Conservation (phyloP, 2,113 vertebrate species). For the Orycteropus afer region DNA sequence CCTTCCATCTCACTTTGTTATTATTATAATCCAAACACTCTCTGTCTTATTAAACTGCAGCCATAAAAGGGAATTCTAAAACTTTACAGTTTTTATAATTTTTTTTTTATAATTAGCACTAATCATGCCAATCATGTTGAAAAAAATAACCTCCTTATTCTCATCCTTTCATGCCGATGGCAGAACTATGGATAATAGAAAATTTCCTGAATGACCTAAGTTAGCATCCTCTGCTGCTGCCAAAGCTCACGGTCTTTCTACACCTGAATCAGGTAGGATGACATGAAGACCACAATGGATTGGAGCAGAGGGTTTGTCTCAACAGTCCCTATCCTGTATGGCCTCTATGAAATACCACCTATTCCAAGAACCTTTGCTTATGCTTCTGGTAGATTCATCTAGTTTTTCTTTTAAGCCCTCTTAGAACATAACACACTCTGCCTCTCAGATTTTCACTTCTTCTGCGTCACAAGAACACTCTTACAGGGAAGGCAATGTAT, state of each 20-base stretch:
- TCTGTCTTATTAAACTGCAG: no score
- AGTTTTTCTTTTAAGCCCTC: not conserved
- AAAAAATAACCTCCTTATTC: not conserved
- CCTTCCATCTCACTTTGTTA: not conserved
- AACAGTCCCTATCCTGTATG: no score
- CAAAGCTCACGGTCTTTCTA: not conserved
- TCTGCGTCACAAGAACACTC: not conserved
- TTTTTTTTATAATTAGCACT: no score
- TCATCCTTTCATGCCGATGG: not conserved
- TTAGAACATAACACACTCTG: fast-evolving
- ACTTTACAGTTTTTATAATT: no score
- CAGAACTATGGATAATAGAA: not conserved
- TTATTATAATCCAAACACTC: not conserved
- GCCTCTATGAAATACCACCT: not conserved
- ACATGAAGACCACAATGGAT: fast-evolving
- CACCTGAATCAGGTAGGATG: not conserved
- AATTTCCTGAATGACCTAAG: not conserved
- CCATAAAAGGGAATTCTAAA: not conserved
- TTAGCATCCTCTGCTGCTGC: not conserved
- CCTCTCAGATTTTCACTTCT: not conserved
- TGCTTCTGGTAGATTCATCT: no score
- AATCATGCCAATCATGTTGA: no score
- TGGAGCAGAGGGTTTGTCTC: not conserved
- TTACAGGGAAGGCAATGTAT: fast-evolving
- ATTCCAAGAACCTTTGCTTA: not conserved